Evolutionary conservation across 1,140 invertebrate genomes (phyloP).

Genomic region (Solen grandis): DNA sequence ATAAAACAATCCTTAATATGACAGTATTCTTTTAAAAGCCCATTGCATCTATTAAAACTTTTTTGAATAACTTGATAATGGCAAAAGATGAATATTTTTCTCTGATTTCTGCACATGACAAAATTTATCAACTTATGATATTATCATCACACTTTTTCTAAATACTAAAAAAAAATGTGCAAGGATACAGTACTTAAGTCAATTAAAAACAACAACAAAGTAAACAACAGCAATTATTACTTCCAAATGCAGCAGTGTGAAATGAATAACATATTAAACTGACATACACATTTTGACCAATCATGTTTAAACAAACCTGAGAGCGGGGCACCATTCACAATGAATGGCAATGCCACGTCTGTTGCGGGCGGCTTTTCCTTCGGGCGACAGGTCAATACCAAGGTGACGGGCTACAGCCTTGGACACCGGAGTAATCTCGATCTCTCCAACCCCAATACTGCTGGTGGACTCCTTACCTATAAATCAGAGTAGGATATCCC

Average conservation of each 20-base stretch:
- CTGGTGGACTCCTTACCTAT: slow-evolving; percentile 61
- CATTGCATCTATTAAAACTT: background rate
- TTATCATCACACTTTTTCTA: too few species aligned
- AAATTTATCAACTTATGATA: too few species aligned
- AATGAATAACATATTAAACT: too few species aligned
- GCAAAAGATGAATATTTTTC: background rate
- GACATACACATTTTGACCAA: too few species aligned
- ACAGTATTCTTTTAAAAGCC: background rate
- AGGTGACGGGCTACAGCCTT: slow-evolving; percentile 80
- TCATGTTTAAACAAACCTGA: slow-evolving; percentile 67
- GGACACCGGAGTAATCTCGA: slow-evolving; percentile 80
- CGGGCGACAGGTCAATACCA: slow-evolving; percentile 79
- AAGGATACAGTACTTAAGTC: too few species aligned
- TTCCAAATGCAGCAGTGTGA: too few species aligned
- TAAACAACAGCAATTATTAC: too few species aligned
- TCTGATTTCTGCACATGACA: too few species aligned
- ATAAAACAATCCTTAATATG: slow-evolving; percentile 30
- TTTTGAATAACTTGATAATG: background rate
- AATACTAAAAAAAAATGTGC: too few species aligned
- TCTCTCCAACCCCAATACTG: slow-evolving; percentile 77
- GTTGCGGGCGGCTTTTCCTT: slow-evolving; percentile 80
- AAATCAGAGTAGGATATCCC: background rate
- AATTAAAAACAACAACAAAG: too few species aligned
- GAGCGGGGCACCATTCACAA: slow-evolving; percentile 80
- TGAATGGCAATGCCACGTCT: slow-evolving; percentile 79